Evolutionary conservation across 2,797 vertebrate genomes (phyloP), one percentile per base, ranked within the genome.

Genomic region (Sebastes baramenuke): DNA sequence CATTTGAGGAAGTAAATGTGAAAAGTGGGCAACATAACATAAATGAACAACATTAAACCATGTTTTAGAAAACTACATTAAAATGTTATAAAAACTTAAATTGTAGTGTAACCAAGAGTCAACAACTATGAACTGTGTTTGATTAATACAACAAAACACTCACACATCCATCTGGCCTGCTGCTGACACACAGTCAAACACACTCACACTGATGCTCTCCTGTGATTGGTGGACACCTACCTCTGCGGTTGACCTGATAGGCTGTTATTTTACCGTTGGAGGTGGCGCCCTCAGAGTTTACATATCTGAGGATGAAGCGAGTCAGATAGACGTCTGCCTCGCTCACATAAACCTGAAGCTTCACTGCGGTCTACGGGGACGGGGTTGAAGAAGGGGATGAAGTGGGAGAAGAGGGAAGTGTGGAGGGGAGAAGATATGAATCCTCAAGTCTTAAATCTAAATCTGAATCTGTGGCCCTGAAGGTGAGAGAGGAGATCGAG

Each of bases 221-320:
- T 79, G 86, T 76, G 88, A 84, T 82, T 85, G 80, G 86, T 74
- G 81, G 59, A 87, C 25, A 95, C 97, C 80, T 97, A 97, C 97
- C 97, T 97, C 92, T 96, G 89, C 95, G 96, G 95, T 94, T 95
- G 88, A 89, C 94, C 96, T 97, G 96, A 97, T 96, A 97, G 95
- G 95, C 96, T 92, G 96, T 97, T 92, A 98, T 97, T 97, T 97
- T 97, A 96, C 97, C 97, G 67, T 93, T 96, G 91, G 96, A 95
- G 85, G 96, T 96, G 90, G 85, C 81, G 84, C 93, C 90, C 92
- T 95, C 96, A 94, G 94, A 88, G 95, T 97, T 98, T 90, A 97
- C 88, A 92, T 97, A 98, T 95, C 96, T 97, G 95, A 97, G 95
- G 94, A 97, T 97, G 95, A 97, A 95, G 80, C 96, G 96, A 86